Percentiles rank a stretch among this genome's conserved stretches.
Evolutionary conservation across 2,888 invertebrate genomes (phyloP).

Genomic region (Creontiades dilutus): DNA sequence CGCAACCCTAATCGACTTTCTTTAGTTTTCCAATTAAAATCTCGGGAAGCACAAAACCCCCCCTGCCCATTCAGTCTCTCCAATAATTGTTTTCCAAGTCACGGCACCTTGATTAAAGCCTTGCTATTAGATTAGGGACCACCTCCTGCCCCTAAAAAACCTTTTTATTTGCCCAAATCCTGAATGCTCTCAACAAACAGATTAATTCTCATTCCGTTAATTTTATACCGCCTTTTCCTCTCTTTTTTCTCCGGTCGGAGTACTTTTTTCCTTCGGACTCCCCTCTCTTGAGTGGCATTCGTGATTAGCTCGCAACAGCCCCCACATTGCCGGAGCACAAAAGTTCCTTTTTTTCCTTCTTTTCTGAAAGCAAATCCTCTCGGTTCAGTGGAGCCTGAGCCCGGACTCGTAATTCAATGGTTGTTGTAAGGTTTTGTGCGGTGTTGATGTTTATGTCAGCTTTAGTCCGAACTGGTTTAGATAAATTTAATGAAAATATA

Average conservation of each 20-base stretch:
- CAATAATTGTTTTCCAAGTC: conserved; percentile 75
- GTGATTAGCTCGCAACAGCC: conserved; percentile 58
- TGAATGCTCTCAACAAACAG: conserved; percentile 74
- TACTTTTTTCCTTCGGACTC: conserved; percentile 33
- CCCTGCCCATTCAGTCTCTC: conserved; percentile 61
- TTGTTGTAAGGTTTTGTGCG: neutral
- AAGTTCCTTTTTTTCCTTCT: neutral
- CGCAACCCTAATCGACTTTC: conserved; percentile 70
- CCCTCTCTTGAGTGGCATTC: conserved; percentile 58
- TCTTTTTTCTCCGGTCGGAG: neutral
- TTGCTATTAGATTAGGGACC: conserved; percentile 74
- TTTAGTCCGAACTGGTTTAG: too few relatives aligned
- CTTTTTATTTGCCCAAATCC: conserved; percentile 72
- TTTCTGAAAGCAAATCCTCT: conserved; percentile 11
- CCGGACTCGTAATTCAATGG: neutral
- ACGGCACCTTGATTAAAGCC: conserved; percentile 74
- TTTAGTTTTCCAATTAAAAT: conserved; percentile 73
- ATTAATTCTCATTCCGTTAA: conserved; percentile 75
- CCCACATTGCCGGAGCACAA: conserved; percentile 23
- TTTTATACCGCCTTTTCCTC: conserved; percentile 72
- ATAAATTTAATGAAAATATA: too few relatives aligned
- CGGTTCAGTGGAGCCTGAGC: conserved; percentile 12
- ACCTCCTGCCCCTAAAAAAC: conserved; percentile 60
- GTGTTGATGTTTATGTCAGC: too few relatives aligned
- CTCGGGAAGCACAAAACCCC: conserved; percentile 51